Evolutionary conservation across 2,797 vertebrate species (phyloP).

Genomic region (Sandelia bainsii): DNA sequence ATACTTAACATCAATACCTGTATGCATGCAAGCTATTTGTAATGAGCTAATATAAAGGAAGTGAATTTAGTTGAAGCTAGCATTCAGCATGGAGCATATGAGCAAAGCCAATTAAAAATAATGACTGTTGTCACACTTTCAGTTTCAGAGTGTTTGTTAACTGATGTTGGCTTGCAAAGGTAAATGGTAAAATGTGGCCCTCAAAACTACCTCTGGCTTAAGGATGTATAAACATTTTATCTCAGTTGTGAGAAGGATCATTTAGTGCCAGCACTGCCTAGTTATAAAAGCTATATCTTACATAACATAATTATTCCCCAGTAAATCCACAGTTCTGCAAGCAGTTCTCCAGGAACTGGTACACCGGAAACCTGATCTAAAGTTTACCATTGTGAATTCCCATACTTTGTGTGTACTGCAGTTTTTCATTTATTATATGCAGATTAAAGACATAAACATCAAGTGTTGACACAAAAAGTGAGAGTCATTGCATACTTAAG

Average conservation of each 20-base stretch:
- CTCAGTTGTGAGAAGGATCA: background rate
- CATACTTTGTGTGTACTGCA: background rate
- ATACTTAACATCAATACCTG: constrained; percentile 4
- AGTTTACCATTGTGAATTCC: constrained; percentile 18
- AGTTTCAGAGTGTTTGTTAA: background rate
- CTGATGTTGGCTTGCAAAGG: background rate
- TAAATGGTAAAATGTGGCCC: background rate
- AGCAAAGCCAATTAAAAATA: background rate
- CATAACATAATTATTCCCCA: background rate
- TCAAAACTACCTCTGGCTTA: background rate
- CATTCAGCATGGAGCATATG: background rate
- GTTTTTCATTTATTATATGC: constrained; percentile 38
- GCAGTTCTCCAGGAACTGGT: background rate
- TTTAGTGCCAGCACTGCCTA: background rate
- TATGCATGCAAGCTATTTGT: background rate
- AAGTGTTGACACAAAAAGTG: constrained; percentile 27
- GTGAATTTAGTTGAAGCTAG: constrained; percentile 1
- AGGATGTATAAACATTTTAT: background rate
- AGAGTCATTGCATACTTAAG: constrained; percentile 37
- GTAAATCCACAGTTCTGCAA: background rate
- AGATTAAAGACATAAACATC: constrained; percentile 42
- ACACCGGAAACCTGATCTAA: constrained; percentile 8
- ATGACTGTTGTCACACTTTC: background rate
- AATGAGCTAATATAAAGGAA: background rate
- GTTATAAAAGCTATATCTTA: background rate